A percentile compares a stretch with the other conserved stretches of the same genome.
These are phyloP conservation scores for Conchocele bisecta DNA, from an alignment of 2,888 invertebrate species.

Conservation along the genomic window DNA sequence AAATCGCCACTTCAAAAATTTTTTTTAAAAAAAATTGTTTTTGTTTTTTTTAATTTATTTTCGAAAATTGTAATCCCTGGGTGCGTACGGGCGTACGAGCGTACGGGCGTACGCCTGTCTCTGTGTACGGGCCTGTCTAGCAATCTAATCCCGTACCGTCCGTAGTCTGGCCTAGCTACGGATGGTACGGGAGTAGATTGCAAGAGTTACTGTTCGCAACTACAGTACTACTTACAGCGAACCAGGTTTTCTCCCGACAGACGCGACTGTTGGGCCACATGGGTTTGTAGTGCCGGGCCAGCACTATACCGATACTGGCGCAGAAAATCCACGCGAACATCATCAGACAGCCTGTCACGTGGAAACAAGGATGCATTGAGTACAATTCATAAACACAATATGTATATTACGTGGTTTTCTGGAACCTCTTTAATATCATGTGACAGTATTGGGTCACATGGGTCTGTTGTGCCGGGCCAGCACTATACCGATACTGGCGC, in stretches of 20 bases:
- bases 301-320: slow-evolving; percentile 79
- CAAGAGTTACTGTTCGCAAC: too few relatives aligned
- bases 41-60: too few relatives aligned
- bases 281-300: slow-evolving; percentile 81
- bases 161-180: too few relatives aligned
- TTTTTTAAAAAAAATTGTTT: too few relatives aligned
- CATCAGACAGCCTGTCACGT: slow-evolving; percentile 81
- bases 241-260: slow-evolving; percentile 80
- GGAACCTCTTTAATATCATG: too few relatives aligned
- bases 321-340: slow-evolving; percentile 81
- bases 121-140: too few relatives aligned
- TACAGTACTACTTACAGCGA: slow-evolving; percentile 79
- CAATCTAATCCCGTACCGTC: too few relatives aligned
- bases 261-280: slow-evolving; percentile 79
- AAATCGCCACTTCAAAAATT: too few relatives aligned
- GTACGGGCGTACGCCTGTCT: too few relatives aligned
- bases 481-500: slow-evolving; percentile 79
- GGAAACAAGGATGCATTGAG: slow-evolving; percentile 10
- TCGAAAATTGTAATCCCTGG: too few relatives aligned
- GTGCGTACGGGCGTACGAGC: too few relatives aligned
- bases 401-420: background rate
- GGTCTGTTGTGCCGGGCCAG: slow-evolving; percentile 81
- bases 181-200: too few relatives aligned
- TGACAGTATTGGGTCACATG: slow-evolving; percentile 80
- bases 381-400: background rate